Conservation (phyloP, 2,797 vertebrate species). For the Trachurus trachurus region DNA sequence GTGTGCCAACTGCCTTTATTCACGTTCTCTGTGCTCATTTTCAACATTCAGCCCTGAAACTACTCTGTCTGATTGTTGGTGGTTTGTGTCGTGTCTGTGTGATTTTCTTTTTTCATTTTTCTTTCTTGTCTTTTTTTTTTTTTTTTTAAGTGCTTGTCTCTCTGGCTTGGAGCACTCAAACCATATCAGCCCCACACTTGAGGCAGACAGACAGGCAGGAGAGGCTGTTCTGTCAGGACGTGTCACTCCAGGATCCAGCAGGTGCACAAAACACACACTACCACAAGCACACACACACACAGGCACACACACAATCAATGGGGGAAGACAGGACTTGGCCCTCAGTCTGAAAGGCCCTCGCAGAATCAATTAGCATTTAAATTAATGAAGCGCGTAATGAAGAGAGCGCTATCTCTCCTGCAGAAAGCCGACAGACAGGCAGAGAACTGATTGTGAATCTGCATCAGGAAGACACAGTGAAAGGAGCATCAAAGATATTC, state of each 20-base stretch:
- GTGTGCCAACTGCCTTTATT: slow-evolving; percentile 63
- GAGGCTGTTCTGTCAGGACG: slow-evolving; percentile 74
- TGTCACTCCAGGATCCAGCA: slow-evolving; percentile 72
- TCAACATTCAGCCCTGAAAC: slow-evolving; percentile 20
- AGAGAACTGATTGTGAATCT: slow-evolving; percentile 66
- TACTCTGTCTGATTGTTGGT: slow-evolving; percentile 12
- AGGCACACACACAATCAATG: slow-evolving; percentile 58
- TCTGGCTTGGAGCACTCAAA: slow-evolving; percentile 62
- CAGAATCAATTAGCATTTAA: slow-evolving; percentile 87
- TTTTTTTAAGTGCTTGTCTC: slow-evolving; percentile 32
- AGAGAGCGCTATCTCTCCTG: slow-evolving; percentile 80
- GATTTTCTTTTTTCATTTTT: background rate
- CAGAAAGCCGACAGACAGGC: slow-evolving; percentile 72
- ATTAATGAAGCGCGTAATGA: slow-evolving; percentile 85
- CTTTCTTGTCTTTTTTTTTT: too few relatives aligned
- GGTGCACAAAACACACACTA: slow-evolving; percentile 59
- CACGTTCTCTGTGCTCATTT: slow-evolving; percentile 40
- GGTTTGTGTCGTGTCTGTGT: background rate
- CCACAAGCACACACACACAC: slow-evolving; percentile 29
- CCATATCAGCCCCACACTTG: slow-evolving; percentile 74
- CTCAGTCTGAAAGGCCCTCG: slow-evolving; percentile 74
- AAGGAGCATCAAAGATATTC: slow-evolving; percentile 84
- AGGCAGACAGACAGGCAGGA: slow-evolving; percentile 77
- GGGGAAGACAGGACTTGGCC: slow-evolving; percentile 66
- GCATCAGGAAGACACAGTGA: slow-evolving; percentile 73